Evolutionary conservation across 2,888 invertebrate genomes (phyloP).

Genomic region (Macropis europaea): DNA sequence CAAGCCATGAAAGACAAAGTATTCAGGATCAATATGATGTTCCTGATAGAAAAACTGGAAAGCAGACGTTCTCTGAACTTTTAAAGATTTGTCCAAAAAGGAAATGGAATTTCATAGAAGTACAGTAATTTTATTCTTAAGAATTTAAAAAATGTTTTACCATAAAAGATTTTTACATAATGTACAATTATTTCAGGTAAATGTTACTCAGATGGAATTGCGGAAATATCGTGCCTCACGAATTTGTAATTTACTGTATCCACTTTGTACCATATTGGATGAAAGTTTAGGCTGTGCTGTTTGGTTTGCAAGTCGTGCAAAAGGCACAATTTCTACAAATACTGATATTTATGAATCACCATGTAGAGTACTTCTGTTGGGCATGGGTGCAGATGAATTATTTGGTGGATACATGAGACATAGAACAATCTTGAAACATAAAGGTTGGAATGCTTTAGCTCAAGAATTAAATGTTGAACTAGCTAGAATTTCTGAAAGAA

Average conservation of each 20-base stretch:
- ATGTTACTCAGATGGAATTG: slow-evolving; percentile 87
- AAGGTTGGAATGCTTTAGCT: slow-evolving; percentile 81
- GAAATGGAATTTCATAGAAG: slow-evolving; percentile 91
- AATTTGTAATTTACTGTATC: slow-evolving; percentile 91
- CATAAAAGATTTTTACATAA: neutral
- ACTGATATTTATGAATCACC: slow-evolving; percentile 81
- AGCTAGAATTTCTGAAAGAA: slow-evolving; percentile 91
- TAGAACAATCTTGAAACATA: slow-evolving; percentile 85
- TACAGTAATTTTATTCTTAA: slow-evolving; percentile 60
- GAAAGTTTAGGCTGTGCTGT: slow-evolving; percentile 97
- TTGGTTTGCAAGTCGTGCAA: slow-evolving; percentile 96
- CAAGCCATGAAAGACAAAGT: slow-evolving; percentile 48
- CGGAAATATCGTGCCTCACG: slow-evolving; percentile 81
- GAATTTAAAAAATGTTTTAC: neutral
- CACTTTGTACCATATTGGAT: slow-evolving; percentile 93
- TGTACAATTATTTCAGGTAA: slow-evolving; percentile 80
- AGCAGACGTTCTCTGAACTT: slow-evolving; percentile 86
- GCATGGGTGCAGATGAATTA: slow-evolving; percentile 98
- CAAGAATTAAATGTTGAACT: slow-evolving; percentile 87
- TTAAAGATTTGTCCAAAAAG: slow-evolving; percentile 85
- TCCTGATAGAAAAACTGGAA: slow-evolving; percentile 92
- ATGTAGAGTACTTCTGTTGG: slow-evolving; percentile 89
- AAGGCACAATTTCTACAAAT: slow-evolving; percentile 79
- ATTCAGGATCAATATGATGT: slow-evolving; percentile 82
- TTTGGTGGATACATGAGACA: slow-evolving; percentile 97